Evolutionary conservation across 2,797 vertebrate species (phyloP).

Genomic region (Chloroceryle inda): DNA sequence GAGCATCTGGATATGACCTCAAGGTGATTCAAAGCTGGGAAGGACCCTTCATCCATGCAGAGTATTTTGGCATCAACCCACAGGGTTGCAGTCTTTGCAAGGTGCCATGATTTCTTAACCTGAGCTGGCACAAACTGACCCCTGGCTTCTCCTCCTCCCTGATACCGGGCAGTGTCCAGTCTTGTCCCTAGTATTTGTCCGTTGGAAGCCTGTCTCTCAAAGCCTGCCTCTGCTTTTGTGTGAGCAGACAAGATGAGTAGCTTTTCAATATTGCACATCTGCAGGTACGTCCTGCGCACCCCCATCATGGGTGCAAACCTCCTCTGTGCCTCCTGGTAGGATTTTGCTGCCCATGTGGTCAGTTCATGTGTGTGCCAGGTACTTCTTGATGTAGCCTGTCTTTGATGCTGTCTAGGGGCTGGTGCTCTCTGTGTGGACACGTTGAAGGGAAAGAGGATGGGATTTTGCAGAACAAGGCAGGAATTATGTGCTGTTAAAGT

Average conservation of each 20-base stretch:
- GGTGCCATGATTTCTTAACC: background rate
- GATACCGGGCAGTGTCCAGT: background rate
- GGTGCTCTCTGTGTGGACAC: background rate
- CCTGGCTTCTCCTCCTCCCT: background rate
- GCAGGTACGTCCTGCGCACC: background rate
- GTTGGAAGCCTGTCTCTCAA: background rate
- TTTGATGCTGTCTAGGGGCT: background rate
- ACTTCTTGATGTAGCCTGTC: background rate
- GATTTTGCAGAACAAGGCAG: background rate
- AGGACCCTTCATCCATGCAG: background rate
- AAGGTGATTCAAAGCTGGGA: background rate
- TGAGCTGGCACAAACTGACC: background rate
- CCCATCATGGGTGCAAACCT: background rate
- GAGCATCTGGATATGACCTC: background rate
- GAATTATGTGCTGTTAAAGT: background rate
- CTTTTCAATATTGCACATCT: background rate
- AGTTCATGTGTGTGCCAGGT: background rate
- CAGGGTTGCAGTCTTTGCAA: background rate
- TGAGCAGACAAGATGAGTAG: background rate
- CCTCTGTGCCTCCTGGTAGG: background rate
- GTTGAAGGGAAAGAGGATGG: background rate
- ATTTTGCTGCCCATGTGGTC: background rate
- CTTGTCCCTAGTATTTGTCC: accelerated
- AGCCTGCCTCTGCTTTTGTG: background rate
- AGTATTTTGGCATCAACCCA: background rate